Base-by-base conservation (phyloP, 2,113 vertebrate species). In the Macquaria ambigua region DNA sequence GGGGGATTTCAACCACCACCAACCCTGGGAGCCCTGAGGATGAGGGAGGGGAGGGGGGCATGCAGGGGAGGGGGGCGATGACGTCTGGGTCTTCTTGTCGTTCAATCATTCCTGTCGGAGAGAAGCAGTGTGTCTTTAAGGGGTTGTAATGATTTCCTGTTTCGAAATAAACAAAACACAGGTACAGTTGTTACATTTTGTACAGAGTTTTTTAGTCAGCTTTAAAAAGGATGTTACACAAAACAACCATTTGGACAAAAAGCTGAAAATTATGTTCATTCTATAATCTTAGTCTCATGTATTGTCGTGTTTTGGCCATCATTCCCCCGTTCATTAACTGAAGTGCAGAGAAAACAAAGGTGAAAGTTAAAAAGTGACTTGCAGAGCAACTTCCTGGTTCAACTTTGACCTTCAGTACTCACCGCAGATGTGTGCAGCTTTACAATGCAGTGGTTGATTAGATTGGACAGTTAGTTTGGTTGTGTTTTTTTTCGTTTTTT, bases 61-160 rank as follows among this genome's bases (percentile, higher is more conserved):
- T 82, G 37, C 37, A 39, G 80, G 56, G 20, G 16, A 37, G 31
- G 21, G 28, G 1, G 21, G 2, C 34, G 77, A 43, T 20, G 74
- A 23, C 34, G 5, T 89, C 90, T 21, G 66, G 69, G 67, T 92
- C 90, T 83, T 89, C 88, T 68, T 41, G 43, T 68, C 1, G 71
- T 77, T 88, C 64, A 9, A 79, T 92, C 82, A 91, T 91, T 94
- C 93, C 94, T 96, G 95, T 95, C 67, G 78, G 82, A 94, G 90
- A 95, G 92, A 95, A 94, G 88, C 77, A 87, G 87, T 89, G 82
- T 84, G 83, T 89, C 88, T 92, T 95, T 95, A 93, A 91, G 91
- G 89, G 20, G 61, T 85, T 64, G 67, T 70, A 89, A 93, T 90
- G 88, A 92, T 87, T 93, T 94, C 88, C 90, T 92, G 91, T 88